Conservation (phyloP, 2,888 invertebrate species). For the Hydroisotoma schaefferi region DNA sequence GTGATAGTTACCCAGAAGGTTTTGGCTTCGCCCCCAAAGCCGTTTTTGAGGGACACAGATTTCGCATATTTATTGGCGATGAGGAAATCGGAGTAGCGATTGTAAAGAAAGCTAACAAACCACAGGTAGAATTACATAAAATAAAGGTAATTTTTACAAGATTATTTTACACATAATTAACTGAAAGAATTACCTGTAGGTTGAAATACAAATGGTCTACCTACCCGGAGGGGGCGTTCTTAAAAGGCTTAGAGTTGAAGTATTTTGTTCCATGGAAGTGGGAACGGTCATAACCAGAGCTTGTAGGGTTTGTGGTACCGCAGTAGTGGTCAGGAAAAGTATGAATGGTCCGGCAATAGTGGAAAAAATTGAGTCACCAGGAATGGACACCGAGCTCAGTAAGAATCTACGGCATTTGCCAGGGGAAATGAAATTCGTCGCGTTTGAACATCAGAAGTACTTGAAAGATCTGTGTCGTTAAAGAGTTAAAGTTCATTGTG, state of each 20-base stretch:
- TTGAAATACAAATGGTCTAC: constrained; percentile 51
- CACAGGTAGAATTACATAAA: constrained; percentile 61
- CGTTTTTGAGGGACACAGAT: constrained; percentile 64
- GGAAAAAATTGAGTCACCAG: constrained; percentile 63
- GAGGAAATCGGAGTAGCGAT: constrained; percentile 64
- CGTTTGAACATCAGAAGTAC: constrained; percentile 40
- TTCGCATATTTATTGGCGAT: constrained; percentile 61
- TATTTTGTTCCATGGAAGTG: constrained; percentile 64
- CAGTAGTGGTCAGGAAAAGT: constrained; percentile 62
- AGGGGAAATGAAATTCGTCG: constrained; percentile 45
- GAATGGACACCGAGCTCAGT: constrained; percentile 65
- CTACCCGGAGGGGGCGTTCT: constrained; percentile 54
- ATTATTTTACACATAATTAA: neutral
- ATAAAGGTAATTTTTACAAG: neutral
- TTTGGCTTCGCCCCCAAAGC: constrained; percentile 65
- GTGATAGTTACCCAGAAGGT: constrained; percentile 70
- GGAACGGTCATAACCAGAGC: constrained; percentile 42
- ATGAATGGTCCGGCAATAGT: constrained; percentile 59
- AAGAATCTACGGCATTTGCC: constrained; percentile 41
- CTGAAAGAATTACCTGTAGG: constrained; percentile 30
- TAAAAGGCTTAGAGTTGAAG: constrained; percentile 66
- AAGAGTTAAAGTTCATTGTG: neutral
- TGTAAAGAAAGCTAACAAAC: constrained; percentile 66
- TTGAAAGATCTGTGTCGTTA: constrained; percentile 32
- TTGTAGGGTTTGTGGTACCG: constrained; percentile 63